Evolutionary conservation across 2,797 vertebrate species (phyloP).

Genomic region (Gallinago stenura): DNA sequence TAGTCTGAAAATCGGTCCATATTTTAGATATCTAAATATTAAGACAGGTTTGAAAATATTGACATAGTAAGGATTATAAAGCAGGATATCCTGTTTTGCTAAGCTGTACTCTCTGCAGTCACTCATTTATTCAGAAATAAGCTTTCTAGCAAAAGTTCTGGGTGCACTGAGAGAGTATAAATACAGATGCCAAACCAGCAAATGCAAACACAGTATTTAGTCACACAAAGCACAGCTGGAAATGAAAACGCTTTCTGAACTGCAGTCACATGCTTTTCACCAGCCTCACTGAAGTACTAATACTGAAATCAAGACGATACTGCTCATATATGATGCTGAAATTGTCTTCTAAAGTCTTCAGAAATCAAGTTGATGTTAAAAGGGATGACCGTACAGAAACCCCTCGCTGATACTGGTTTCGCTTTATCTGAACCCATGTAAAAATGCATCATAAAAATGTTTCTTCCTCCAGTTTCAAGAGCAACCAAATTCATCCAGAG

Average conservation of each 20-base stretch:
- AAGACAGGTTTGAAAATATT: not conserved
- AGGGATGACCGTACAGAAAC: not conserved
- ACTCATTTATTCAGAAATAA: not conserved
- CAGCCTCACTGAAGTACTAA: not conserved
- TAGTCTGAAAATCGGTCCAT: not conserved
- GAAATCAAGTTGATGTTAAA: not conserved
- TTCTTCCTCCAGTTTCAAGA: not conserved
- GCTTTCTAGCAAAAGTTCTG: not conserved
- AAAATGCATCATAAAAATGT: not conserved
- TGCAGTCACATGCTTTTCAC: not conserved
- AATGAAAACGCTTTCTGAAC: not conserved
- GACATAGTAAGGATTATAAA: not conserved
- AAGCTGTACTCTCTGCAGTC: not conserved
- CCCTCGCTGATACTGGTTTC: not conserved
- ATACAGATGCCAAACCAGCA: not conserved
- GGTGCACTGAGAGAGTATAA: not conserved
- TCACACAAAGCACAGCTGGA: not conserved
- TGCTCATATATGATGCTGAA: not conserved
- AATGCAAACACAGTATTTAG: not conserved
- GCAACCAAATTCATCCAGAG: not conserved
- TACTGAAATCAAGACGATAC: not conserved
- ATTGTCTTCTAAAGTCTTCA: not conserved
- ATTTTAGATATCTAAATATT: not conserved
- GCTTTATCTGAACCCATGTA: not conserved
- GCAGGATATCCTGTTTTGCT: not conserved